Base-by-base conservation (phyloP, 1,140 invertebrate genomes). In the Polyergus mexicanus region DNA sequence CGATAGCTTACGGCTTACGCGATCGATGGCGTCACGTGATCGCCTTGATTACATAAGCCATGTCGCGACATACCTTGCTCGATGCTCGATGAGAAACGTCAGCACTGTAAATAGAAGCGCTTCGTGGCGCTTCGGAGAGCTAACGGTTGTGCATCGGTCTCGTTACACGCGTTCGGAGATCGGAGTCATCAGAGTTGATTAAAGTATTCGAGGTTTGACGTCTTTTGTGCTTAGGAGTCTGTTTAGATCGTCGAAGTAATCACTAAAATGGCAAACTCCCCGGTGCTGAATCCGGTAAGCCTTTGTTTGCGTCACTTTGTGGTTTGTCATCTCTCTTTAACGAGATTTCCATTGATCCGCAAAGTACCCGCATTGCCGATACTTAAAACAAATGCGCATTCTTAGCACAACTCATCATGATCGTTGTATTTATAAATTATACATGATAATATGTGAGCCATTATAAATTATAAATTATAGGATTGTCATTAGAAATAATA, bases 41-140 rank as follows among this genome's bases (percentile, higher is more conserved):
- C 13, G 54, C 19, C 1, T 6, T 22, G n/a, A 10, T 19, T 56
- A n/a, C 28, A 51, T 25, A 28, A 62, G 11, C 35, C 2, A 35
- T 32, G 44, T 58, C 72, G 28, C 58, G 16, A 28, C 78, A 69
- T 35, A 78, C 22, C 69, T 84, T 32, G 56, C 54, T 28, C 11
- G 7, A 7, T 32, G 56, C 54, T 28, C 11, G 7, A 7, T 11
- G 62, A 25, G 86, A 75, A 75, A 89, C 91, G 92, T 93, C 92
- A 92, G 69, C 90, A 87, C 92, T 92, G 85, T 91, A 92, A 93
- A 92, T 92, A 93, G 92, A 92, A 89, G 63, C 85, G 77, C 44
- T 75, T 74, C 74, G 63, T 56, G 38, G 68, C 81, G 75, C 54
- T 51, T 51, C 35, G 19, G 28, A 16, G 76, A 86, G 75, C 32